These are phyloP conservation scores for Phortica variegata DNA, from an alignment of 1,140 invertebrate genomes.

Conservation along the genomic window DNA sequence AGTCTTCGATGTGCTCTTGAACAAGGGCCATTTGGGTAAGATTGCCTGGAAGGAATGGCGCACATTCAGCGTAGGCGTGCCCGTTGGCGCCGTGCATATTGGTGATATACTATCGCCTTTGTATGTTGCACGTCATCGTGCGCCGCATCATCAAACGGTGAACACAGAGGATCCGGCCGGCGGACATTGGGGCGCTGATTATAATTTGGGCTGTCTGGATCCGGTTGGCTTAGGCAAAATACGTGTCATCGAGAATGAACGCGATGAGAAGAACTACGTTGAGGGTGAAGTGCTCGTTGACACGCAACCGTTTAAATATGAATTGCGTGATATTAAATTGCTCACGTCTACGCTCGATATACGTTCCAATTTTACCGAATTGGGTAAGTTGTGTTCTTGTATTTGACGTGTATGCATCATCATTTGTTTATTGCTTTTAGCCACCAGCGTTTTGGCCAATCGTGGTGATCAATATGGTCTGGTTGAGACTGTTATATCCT, in stretches of 20 bases:
- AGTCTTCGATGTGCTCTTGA: slow-evolving; percentile 73
- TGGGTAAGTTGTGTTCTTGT: slow-evolving; percentile 47
- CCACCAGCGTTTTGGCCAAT: slow-evolving; percentile 66
- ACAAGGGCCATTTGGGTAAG: slow-evolving; percentile 73
- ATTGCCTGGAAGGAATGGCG: slow-evolving; percentile 72
- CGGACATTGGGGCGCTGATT: slow-evolving; percentile 54
- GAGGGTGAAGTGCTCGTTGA: slow-evolving; percentile 76
- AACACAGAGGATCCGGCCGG: slow-evolving; percentile 21
- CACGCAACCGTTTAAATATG: slow-evolving; percentile 74
- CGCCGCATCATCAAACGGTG: slow-evolving; percentile 45
- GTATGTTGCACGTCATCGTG: slow-evolving; percentile 60
- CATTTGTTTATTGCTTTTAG: slow-evolving; percentile 32
- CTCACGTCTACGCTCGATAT: slow-evolving; percentile 61
- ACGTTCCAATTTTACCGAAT: slow-evolving; percentile 59
- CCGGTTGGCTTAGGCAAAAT: slow-evolving; percentile 67
- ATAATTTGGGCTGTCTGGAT: slow-evolving; percentile 67
- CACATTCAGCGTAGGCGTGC: slow-evolving; percentile 63
- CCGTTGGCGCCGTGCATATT: slow-evolving; percentile 68
- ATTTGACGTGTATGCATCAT: not conserved
- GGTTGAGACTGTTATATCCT: slow-evolving; percentile 70
- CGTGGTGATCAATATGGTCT: slow-evolving; percentile 58
- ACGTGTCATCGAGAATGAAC: slow-evolving; percentile 63
- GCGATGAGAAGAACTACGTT: slow-evolving; percentile 63
- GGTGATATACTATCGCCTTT: slow-evolving; percentile 40
- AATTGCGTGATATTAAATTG: slow-evolving; percentile 67